Evolutionary conservation across 2,797 vertebrate genomes (phyloP), one percentile per base, ranked within the genome.

Genomic region (Alectoris magna): DNA sequence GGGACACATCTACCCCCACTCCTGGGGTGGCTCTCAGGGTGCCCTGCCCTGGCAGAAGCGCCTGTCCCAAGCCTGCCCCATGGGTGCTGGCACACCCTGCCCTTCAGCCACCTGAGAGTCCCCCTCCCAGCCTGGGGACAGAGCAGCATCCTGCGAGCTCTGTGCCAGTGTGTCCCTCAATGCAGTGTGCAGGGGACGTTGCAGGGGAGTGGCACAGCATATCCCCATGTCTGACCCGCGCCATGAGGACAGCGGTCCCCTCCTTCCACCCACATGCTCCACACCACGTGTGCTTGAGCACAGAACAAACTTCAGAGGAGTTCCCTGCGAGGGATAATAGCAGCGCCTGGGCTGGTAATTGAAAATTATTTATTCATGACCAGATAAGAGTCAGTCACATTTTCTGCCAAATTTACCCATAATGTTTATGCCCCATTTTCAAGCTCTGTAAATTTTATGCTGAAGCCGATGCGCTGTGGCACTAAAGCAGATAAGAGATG

Each of bases 371-470:
- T 98, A 98, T 97, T 98, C 97, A 97, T 97, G 97, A 96, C 96
- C 93, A 96, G 97, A 97, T 96, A 89, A 96, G 34, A 96, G 97
- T 93, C 96, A 97, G 96, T 94, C 97, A 96, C 94, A 95, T 97
- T 98, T 98, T 98, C 97, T 98, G 97, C 97, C 97, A 97, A 98
- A 98, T 98, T 97, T 98, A 97, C 97, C 96, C 97, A 96, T 97
- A 96, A 97, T 46, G 94, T 98, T 98, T 97, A 98, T 97, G 96
- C 77, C 91, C 97, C 92, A 91, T 97, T 98, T 98, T 97, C 97
- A 98, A 98, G 98, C 96, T 97, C 97, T 97, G 97, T 98, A 97
- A 98, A 98, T 97, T 98, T 98, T 97, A 98, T 66, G 97, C 97
- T 95, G 96, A 96, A 97, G 93, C 91, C 56, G 64, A 94, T 93